These are phyloP conservation scores for Oncorhynchus gorbuscha DNA, from an alignment of 2,113 vertebrate genomes.

Conservation along the genomic window DNA sequence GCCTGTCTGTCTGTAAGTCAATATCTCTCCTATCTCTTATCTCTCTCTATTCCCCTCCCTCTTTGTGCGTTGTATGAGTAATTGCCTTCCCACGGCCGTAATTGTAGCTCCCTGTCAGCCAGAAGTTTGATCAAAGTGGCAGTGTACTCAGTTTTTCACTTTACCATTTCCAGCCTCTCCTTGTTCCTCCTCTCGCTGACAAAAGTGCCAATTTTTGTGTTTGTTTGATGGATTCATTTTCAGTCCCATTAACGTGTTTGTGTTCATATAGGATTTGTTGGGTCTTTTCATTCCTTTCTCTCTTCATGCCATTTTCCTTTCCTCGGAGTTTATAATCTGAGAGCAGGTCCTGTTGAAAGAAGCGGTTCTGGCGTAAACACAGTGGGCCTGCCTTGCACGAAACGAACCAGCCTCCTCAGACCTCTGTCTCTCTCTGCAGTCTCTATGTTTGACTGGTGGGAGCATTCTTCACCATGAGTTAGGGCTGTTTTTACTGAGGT, in stretches of 20 bases:
- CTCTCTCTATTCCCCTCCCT: constrained; percentile 36
- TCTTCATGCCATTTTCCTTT: constrained; percentile 27
- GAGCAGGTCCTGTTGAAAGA: constrained; percentile 33
- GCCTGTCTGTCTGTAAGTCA: neutral
- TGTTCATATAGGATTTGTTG: constrained; percentile 34
- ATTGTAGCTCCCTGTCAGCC: constrained; percentile 71
- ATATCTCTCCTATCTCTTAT: constrained; percentile 14
- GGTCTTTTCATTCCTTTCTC: constrained; percentile 12
- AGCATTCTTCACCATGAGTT: neutral
- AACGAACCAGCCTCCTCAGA: too few species aligned
- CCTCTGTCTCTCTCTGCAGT: neutral
- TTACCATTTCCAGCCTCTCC: constrained; percentile 50
- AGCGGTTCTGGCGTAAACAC: constrained; percentile 33
- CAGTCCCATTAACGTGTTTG: constrained; percentile 45
- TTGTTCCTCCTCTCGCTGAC: constrained; percentile 33
- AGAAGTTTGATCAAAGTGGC: constrained; percentile 75
- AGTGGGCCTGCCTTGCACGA: neutral
- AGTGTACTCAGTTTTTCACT: constrained; percentile 63
- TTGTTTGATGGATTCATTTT: constrained; percentile 56
- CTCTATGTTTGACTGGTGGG: constrained; percentile 19
- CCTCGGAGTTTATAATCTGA: constrained; percentile 32
- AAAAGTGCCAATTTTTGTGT: neutral
- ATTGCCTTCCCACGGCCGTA: constrained; percentile 70
- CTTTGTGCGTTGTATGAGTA: constrained; percentile 69
- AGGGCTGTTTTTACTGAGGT: constrained; percentile 27